These are phyloP conservation scores for Tetanocera ferruginea DNA, from an alignment of 2,888 invertebrate genomes.

Conservation along the genomic window DNA sequence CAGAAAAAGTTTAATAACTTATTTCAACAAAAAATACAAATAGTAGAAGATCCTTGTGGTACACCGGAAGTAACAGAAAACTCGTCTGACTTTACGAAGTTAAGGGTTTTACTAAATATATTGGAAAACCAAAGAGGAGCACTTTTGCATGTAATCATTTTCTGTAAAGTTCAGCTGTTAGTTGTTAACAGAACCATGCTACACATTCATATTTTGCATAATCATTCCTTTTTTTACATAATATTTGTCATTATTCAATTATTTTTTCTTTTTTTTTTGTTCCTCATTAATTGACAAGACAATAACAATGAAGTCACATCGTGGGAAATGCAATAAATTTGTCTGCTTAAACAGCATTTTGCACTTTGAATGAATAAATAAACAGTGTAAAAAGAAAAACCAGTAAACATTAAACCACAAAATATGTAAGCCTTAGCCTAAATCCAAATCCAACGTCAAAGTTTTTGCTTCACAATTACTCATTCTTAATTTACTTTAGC, in stretches of 20 bases:
- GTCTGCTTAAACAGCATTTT: constrained; percentile 11
- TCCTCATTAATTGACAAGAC: background rate
- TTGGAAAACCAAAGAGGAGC: no score
- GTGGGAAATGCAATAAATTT: constrained; percentile 31
- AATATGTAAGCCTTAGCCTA: background rate
- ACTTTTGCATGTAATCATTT: no score
- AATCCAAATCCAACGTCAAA: background rate
- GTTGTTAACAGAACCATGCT: no score
- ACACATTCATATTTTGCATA: no score
- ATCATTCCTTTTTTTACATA: background rate
- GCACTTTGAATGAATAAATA: background rate
- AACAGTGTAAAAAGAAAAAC: background rate
- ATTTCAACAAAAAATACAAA: no score
- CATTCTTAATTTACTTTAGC: constrained; percentile 25
- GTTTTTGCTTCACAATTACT: constrained; percentile 7
- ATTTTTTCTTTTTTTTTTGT: background rate
- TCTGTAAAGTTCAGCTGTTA: no score
- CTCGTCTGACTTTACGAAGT: no score
- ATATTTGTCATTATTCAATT: background rate
- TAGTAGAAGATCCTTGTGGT: no score
- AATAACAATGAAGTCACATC: constrained; percentile 1
- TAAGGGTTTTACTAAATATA: no score
- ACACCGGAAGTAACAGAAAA: no score
- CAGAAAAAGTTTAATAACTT: no score
- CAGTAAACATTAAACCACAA: background rate